phyloP scores from a whole-genome alignment of 2,113 vertebrate genomes.

The Danio rerio region GRCz12tu NC_133184.1:3721001-3721500 shows the following conservation, averaged over 20 bases:
- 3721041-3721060: too few relatives aligned
- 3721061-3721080: too few relatives aligned
- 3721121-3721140: too few relatives aligned
- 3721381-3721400: constrained; percentile 69
- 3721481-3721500: neutral
- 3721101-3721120: too few relatives aligned
- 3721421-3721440: constrained; percentile 59
- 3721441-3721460: constrained; percentile 16
- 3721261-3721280: neutral
- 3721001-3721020: too few relatives aligned
- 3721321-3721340: neutral
- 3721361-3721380: constrained; percentile 27
- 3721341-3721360: neutral
- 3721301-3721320: constrained; percentile 14
- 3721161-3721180: too few relatives aligned
- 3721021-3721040: too few relatives aligned
- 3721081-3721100: too few relatives aligned
- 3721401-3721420: constrained; percentile 77
- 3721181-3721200: too few relatives aligned
- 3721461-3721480: neutral
- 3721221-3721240: too few relatives aligned
- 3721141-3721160: too few relatives aligned
- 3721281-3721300: constrained; percentile 26
- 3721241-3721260: neutral
- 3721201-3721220: too few relatives aligned